Conservation (phyloP, 1,140 invertebrate genomes). For the Drosophila santomea region DNA sequence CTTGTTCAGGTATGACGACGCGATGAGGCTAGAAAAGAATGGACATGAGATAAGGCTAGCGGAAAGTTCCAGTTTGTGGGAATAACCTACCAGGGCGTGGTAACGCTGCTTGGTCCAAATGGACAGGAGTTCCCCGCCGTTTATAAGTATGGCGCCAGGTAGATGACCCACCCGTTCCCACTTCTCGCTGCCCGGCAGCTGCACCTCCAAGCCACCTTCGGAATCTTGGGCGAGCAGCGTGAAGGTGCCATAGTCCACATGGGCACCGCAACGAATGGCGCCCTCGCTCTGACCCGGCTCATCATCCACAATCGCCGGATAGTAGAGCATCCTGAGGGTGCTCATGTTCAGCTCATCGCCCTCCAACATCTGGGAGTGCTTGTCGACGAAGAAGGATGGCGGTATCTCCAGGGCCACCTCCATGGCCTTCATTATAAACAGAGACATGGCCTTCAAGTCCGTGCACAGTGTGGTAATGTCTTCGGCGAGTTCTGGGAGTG, state of each 20-base stretch:
- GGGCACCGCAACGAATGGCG: conserved; percentile 89
- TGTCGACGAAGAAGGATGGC: conserved; percentile 85
- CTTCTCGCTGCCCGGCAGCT: conserved; percentile 88
- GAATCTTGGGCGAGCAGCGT: conserved; percentile 90
- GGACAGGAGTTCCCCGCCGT: conserved; percentile 91
- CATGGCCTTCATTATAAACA: conserved; percentile 88
- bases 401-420: conserved; percentile 85
- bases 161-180: conserved; percentile 92
- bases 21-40: conserved; percentile 87
- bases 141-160: conserved; percentile 91
- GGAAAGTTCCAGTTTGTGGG: not conserved
- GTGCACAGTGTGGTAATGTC: conserved; percentile 87
- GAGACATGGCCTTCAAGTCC: conserved; percentile 88
- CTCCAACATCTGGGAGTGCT: conserved; percentile 87
- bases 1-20: conserved; percentile 89
- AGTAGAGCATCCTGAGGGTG: conserved; percentile 88
- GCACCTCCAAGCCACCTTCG: conserved; percentile 87
- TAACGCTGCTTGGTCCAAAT: conserved; percentile 90
- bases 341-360: conserved; percentile 87
- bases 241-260: conserved; percentile 91
- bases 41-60: not conserved
- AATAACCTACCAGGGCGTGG: conserved; percentile 87
- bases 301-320: conserved; percentile 88
- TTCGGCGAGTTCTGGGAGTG: conserved; percentile 87
- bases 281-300: conserved; percentile 84